These are phyloP conservation scores for Oncopodura yosiiana DNA, from an alignment of 1,140 invertebrate species.

Conservation along the genomic window DNA sequence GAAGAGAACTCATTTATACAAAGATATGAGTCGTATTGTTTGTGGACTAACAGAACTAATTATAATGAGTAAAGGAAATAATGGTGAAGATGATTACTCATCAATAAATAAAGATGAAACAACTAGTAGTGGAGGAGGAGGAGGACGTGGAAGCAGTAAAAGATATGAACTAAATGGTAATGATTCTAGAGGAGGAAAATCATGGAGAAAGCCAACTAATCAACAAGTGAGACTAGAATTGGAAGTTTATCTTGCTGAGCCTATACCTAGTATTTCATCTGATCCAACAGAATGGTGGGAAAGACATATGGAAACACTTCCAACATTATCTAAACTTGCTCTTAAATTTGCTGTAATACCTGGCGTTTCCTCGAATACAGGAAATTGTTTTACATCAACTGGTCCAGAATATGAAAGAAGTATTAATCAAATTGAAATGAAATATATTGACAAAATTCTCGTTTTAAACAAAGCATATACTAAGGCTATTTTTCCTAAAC, in stretches of 20 bases:
- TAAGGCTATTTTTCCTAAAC: no score
- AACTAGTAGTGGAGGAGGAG: no score
- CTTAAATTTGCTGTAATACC: neutral
- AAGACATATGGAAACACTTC: neutral
- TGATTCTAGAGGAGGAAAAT: no score
- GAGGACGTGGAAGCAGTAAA: no score
- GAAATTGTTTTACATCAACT: neutral
- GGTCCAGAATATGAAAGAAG: neutral
- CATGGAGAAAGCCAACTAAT: neutral
- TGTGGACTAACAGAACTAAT: no score
- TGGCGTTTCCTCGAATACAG: neutral
- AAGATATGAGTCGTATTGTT: no score
- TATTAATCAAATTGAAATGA: neutral
- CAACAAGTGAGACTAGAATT: neutral
- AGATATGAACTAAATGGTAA: no score
- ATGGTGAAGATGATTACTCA: no score
- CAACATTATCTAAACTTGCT: neutral
- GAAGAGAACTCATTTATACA: no score
- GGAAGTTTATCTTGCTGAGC: neutral
- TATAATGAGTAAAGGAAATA: no score
- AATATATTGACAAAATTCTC: slow-evolving; percentile 1
- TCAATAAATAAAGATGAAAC: no score
- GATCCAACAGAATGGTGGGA: slow-evolving; percentile 8
- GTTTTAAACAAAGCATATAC: slow-evolving; percentile 1
- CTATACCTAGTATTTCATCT: neutral